A percentile compares a stretch with the other conserved stretches of the same genome.
phyloP scores from a whole-genome alignment of 2,888 invertebrate genomes.

The Gari tellinella region DNA sequence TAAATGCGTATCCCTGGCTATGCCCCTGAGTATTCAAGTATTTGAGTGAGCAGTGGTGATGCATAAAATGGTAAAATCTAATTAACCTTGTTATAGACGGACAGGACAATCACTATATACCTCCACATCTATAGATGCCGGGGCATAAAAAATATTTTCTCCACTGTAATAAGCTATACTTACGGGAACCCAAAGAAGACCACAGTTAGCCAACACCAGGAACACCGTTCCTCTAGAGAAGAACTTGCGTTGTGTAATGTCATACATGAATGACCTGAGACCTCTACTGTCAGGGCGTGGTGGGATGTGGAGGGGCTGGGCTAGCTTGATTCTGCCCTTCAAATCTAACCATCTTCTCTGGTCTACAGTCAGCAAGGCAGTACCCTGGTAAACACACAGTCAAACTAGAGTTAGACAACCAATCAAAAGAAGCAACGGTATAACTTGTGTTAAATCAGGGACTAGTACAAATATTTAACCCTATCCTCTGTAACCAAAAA shows the following conservation, averaged over 20 bases:
- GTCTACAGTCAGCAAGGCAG: constrained; percentile 98
- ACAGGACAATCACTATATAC: too few relatives aligned
- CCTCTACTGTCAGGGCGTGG: constrained; percentile 96
- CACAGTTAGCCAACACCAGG: constrained; percentile 96
- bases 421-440: not conserved
- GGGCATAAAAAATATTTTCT: too few relatives aligned
- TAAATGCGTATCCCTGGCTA: too few relatives aligned
- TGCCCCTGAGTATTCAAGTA: too few relatives aligned
- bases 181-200: constrained; percentile 95
- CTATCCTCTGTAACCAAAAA: too few relatives aligned
- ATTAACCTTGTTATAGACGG: too few relatives aligned
- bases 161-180: too few relatives aligned
- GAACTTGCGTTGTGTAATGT: constrained; percentile 97
- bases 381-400: constrained; percentile 87
- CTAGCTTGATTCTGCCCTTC: constrained; percentile 98
- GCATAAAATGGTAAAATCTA: too few relatives aligned
- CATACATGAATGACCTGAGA: constrained; percentile 97
- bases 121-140: too few relatives aligned
- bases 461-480: not conserved
- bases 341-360: constrained; percentile 99
- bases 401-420: not conserved
- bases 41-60: too few relatives aligned
- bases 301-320: constrained; percentile 98
- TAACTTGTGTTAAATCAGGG: not conserved
- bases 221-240: constrained; percentile 98